Conservation (phyloP, 2,113 vertebrate genomes). For the Calyptomena viridis region DNA sequence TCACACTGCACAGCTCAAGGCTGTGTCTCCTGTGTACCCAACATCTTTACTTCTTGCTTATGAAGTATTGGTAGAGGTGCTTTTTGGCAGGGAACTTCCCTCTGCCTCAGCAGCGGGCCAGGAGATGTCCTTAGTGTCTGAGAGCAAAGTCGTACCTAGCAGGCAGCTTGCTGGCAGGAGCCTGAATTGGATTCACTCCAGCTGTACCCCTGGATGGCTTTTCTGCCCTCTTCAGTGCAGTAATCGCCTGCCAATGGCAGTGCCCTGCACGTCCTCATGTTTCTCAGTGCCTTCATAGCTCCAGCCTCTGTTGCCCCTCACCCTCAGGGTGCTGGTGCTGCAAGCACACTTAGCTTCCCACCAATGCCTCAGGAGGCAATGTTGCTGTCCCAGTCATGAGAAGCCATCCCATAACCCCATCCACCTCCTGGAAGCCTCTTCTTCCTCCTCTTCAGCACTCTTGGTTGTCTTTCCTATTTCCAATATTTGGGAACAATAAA, state of each 20-base stretch:
- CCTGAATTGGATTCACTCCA: neutral
- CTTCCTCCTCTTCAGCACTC: neutral
- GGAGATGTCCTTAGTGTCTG: neutral
- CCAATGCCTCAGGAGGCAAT: fast-evolving
- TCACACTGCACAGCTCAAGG: neutral
- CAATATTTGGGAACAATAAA: neutral
- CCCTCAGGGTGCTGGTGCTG: neutral
- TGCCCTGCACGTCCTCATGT: neutral
- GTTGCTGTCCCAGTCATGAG: neutral
- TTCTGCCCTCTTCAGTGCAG: neutral
- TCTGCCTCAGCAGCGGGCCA: neutral
- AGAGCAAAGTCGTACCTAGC: neutral
- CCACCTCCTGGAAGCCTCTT: neutral
- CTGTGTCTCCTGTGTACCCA: neutral
- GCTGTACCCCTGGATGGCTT: neutral
- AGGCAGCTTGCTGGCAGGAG: neutral
- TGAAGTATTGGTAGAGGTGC: neutral
- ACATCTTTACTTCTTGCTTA: neutral
- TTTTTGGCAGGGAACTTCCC: neutral
- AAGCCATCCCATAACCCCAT: neutral
- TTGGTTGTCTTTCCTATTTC: neutral
- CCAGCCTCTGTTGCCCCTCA: neutral
- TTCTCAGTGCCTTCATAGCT: neutral
- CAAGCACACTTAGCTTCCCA: neutral
- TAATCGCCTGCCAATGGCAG: neutral